Evolutionary conservation across 2,113 vertebrate genomes (phyloP).

Genomic region (Cyphomyrus discorhynchus): DNA sequence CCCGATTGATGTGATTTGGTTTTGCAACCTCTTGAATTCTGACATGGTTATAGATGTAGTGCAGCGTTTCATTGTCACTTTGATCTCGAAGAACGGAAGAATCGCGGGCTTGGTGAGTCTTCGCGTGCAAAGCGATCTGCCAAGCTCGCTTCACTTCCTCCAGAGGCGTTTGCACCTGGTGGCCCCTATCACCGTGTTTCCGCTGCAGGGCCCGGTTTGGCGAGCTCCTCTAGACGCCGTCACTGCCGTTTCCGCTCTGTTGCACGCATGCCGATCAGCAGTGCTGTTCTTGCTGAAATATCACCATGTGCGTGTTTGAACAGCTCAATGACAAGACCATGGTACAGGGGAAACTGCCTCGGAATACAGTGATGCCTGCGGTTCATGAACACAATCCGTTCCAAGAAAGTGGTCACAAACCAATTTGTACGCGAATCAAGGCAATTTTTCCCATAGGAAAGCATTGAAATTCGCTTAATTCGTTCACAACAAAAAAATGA

Average conservation of each 20-base stretch:
- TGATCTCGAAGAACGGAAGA: background rate
- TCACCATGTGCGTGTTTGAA: background rate
- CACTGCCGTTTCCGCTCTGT: background rate
- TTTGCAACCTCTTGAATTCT: background rate
- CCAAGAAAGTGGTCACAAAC: too few species aligned
- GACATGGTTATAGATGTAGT: background rate
- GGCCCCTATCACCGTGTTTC: background rate
- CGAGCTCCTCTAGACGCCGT: background rate
- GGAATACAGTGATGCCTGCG: background rate
- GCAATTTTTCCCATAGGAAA: too few species aligned
- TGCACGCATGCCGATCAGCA: background rate
- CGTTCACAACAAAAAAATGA: background rate
- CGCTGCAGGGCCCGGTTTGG: background rate
- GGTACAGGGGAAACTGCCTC: background rate
- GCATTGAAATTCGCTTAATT: too few species aligned
- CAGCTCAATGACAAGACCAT: background rate
- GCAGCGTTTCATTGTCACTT: background rate
- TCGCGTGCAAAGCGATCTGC: background rate
- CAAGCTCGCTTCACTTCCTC: background rate
- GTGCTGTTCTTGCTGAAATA: background rate
- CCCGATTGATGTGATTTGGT: background rate
- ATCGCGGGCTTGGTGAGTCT: background rate
- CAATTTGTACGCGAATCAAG: too few species aligned
- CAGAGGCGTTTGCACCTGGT: background rate
- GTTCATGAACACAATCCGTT: too few species aligned